Base-by-base conservation (phyloP, 2,797 vertebrate species). In the Siniperca obscura region DNA sequence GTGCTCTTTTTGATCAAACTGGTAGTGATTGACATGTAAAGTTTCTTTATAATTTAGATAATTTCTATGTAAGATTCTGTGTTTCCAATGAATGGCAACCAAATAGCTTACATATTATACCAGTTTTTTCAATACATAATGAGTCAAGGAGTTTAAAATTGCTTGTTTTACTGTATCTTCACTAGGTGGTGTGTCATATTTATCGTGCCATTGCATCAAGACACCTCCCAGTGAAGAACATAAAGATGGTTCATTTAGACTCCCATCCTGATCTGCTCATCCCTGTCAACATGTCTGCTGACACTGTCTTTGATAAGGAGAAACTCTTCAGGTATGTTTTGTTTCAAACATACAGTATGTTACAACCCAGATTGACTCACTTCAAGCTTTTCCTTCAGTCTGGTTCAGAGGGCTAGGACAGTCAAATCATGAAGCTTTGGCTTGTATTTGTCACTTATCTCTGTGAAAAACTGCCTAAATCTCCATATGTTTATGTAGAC, bases 201-300 rank as follows among this genome's bases (percentile, higher is more conserved):
- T 99, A 99, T 84, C 96, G 98, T 42, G 97, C 98, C 75, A 98
- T 99, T 70, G 98, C 95, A 70, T 98, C 98, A 0, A 97, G 96
- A 82, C 97, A 99, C 91, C 95, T 99, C 78, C 98, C 98, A 13
- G 78, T 91, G 85, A 94, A 90, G 84, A 92, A 97, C 86, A 92
- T 99, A 67, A 96, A 94, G 79, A 96, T 99, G 93, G 86, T 99
- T 76, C 98, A 99, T 87, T 88, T 99, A 61, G 98, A 99, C 94
- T 99, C 98, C 4, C 98, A 99, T 66, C 98, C 98, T 7, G 98
- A 99, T 88, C 97, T 99, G 25, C 96, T 99, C 3, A 99, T 99
- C 84, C 97, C 98, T 0, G 96, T 99, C 76, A 98, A 98, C 91
- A 98, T 99, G 98, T 92, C 95, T 42, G 98, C 98, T 2, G 97